These are phyloP conservation scores for Phycodurus eques DNA, from an alignment of 2,113 vertebrate species.

Conservation along the genomic window DNA sequence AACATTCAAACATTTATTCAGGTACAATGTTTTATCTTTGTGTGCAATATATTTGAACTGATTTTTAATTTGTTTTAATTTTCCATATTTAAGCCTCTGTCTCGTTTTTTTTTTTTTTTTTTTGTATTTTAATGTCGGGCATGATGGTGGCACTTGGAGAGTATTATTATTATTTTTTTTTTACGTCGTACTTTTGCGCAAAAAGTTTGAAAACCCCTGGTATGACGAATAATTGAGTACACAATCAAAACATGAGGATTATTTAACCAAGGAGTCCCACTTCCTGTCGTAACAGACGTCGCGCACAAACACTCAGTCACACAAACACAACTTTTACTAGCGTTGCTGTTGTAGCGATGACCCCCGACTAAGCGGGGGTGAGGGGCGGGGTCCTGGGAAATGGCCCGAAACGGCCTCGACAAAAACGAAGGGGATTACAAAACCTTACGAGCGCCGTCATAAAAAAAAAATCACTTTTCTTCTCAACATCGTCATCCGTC, in stretches of 20 bases:
- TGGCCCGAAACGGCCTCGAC: slow-evolving; percentile 44
- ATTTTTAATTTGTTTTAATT: too few relatives aligned
- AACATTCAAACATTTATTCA: too few relatives aligned
- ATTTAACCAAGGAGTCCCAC: slow-evolving; percentile 38
- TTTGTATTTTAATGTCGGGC: too few relatives aligned
- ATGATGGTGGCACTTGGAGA: too few relatives aligned
- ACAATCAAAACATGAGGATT: slow-evolving; percentile 49
- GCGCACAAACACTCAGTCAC: slow-evolving; percentile 1
- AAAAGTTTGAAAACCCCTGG: too few relatives aligned
- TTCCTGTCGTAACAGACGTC: slow-evolving; percentile 37
- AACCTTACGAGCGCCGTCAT: slow-evolving; percentile 19
- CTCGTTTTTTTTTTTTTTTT: too few relatives aligned
- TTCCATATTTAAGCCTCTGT: too few relatives aligned
- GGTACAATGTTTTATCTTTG: too few relatives aligned
- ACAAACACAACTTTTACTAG: slow-evolving; percentile 17
- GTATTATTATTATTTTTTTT: too few relatives aligned
- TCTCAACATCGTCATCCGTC: slow-evolving; percentile 24
- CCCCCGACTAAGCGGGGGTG: slow-evolving; percentile 23
- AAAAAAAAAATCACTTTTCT: slow-evolving; percentile 13
- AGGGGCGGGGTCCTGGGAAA: slow-evolving; percentile 61
- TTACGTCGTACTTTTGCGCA: too few relatives aligned
- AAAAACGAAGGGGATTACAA: slow-evolving; percentile 4
- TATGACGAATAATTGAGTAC: background rate
- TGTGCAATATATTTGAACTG: too few relatives aligned
- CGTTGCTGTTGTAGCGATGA: slow-evolving; percentile 42